phyloP scores from a whole-genome alignment of 2,888 invertebrate species.

The Nomada lathburiana region DNA sequence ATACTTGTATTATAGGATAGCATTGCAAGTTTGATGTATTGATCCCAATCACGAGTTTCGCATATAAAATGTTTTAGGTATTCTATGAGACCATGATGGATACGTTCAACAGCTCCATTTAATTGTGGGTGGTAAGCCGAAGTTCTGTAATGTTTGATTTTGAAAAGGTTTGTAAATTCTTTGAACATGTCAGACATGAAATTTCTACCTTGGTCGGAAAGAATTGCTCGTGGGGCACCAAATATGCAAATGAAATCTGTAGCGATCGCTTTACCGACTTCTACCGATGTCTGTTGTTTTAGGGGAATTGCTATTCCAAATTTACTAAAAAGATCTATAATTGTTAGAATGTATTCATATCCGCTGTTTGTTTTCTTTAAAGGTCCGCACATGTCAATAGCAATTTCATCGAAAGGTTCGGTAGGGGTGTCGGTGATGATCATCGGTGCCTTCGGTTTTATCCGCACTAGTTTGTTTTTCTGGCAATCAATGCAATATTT shows the following conservation, averaged over 20 bases:
- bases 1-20: not conserved
- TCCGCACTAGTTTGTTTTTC: constrained; percentile 34
- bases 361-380: constrained; percentile 13
- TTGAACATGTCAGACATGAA: not conserved
- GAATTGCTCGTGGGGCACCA: constrained; percentile 24
- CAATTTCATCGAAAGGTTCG: constrained; percentile 33
- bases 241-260: constrained; percentile 28
- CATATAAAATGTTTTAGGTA: not conserved
- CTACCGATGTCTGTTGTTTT: not conserved
- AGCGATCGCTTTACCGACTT: constrained; percentile 13
- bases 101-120: not conserved
- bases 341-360: constrained; percentile 1
- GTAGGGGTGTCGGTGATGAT: constrained; percentile 33
- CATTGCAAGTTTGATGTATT: not conserved
- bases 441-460: constrained; percentile 46
- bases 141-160: not conserved
- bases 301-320: constrained; percentile 24
- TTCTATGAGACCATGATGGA: not conserved
- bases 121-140: not conserved
- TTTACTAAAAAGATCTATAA: constrained; percentile 19
- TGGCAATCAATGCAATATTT: constrained; percentile 35
- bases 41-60: not conserved
- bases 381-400: constrained; percentile 51
- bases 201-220: constrained; percentile 28
- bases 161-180: not conserved